These are phyloP conservation scores for Druon quercuslanigerum DNA, from an alignment of 1,140 invertebrate genomes.

Conservation along the genomic window DNA sequence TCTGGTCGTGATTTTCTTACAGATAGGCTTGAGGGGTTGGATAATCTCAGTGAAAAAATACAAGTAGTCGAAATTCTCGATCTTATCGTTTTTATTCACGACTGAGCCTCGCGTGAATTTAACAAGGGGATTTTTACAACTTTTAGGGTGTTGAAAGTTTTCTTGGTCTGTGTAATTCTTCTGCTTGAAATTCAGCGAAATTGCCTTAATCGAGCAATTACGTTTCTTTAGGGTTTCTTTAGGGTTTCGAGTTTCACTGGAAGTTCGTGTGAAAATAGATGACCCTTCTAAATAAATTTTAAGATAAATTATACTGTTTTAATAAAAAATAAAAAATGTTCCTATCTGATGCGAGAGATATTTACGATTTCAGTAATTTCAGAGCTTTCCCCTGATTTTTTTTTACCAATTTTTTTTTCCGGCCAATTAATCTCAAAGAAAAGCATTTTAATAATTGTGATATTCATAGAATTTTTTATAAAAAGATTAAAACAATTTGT, in stretches of 20 bases:
- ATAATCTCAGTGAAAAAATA: constrained; percentile 13
- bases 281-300: constrained; percentile 1
- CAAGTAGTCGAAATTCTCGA: constrained; percentile 19
- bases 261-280: constrained; percentile 1
- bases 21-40: background rate
- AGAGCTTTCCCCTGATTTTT: too few species aligned
- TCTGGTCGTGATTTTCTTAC: background rate
- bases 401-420: too few species aligned
- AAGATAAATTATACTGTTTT: background rate
- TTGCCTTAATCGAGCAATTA: constrained; percentile 25
- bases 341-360: too few species aligned
- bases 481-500: too few species aligned
- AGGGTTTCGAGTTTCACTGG: constrained; percentile 6
- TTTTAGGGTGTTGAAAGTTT: background rate
- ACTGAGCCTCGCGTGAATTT: constrained; percentile 17
- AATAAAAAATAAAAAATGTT: background rate
- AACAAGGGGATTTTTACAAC: constrained; percentile 10
- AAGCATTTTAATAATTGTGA: too few species aligned
- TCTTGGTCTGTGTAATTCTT: constrained; percentile 13
- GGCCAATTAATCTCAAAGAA: too few species aligned
- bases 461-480: too few species aligned
- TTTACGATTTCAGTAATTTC: too few species aligned
- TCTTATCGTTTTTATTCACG: constrained; percentile 25
- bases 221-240: constrained; percentile 17
- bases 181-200: constrained; percentile 22